Base-by-base conservation (phyloP, 2,888 invertebrate species). In the Volucella inanis region DNA sequence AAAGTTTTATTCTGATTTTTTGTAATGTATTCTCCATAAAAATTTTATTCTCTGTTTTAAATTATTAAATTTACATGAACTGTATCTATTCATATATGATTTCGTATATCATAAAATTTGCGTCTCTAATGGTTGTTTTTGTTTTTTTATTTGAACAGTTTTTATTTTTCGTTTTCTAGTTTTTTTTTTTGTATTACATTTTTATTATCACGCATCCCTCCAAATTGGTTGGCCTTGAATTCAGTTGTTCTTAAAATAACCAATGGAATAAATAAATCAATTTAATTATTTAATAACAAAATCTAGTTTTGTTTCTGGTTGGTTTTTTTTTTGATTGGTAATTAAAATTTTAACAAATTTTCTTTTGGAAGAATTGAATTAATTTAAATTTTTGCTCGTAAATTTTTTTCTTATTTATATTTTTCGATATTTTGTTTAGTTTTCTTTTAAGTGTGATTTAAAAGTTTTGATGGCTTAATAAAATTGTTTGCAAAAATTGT, bases 131-230 rank as follows among this genome's bases (percentile, higher is more conserved):
- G 65, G 68, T 49, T 79, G 82, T 78, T 70, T 61, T 61, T 55
- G 70, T 71, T 75, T 75, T 38, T 61, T 15, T 79, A 78, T 82
- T 71, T 86, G 18, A 82, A 70, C 70, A 45, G 9, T 61, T 68
- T 74, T 49, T 62, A 49, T 54, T 70, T 54, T 31, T 75, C 61
- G 52, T 83, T 52, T 14, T 64, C 64, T 76, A 55, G 38, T 55
- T 77, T 84, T 47, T 62, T 52, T 72, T 80, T 77, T 64, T 76
- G 15, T 64, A 54, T 68, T 68, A 52, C 78, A 87, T 87, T 88
- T 71, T 85, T 90, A 89, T 88, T 88, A 90, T 91, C 91, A 91
- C 91, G 91, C 91, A 91, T 92, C 90, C 91, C 92, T 92, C 91
- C 90, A 88, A 90, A 89, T 89, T 89, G 88, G 89, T 89, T 89